Evolutionary conservation across 2,797 vertebrate genomes (phyloP).

Genomic region (Enteromius anoplus): DNA sequence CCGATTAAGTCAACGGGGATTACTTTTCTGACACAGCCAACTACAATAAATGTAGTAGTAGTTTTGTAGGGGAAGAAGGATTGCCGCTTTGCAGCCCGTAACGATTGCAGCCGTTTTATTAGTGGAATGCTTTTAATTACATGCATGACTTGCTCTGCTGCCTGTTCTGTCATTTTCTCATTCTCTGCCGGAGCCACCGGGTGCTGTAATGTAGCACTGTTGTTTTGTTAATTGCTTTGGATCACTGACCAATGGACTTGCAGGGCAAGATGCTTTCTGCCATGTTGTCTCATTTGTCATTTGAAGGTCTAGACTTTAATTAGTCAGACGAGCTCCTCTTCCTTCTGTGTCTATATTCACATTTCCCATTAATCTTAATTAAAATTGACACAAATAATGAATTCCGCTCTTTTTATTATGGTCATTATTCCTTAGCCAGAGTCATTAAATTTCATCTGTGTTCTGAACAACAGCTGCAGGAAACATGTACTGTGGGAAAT

Average conservation of each 20-base stretch:
- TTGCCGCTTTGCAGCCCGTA: conserved; percentile 50
- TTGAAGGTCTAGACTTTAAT: conserved; percentile 72
- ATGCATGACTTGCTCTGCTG: conserved; percentile 49
- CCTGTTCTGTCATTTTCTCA: conserved; percentile 30
- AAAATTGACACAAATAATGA: conserved; percentile 61
- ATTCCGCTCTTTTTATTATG: conserved; percentile 68
- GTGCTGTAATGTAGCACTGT: conserved; percentile 39
- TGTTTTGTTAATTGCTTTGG: conserved; percentile 52
- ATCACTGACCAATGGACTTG: conserved; percentile 67
- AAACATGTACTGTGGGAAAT: background rate
- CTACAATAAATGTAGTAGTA: conserved; percentile 22
- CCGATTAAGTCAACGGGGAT: conserved; percentile 19
- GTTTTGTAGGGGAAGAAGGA: conserved; percentile 29
- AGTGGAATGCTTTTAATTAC: conserved; percentile 56
- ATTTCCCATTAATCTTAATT: conserved; percentile 70
- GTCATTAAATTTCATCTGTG: conserved; percentile 47
- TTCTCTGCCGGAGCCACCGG: conserved; percentile 25
- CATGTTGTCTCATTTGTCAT: conserved; percentile 62
- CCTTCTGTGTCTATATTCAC: conserved; percentile 74
- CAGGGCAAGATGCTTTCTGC: conserved; percentile 68
- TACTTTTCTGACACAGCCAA: conserved; percentile 12
- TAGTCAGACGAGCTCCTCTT: conserved; percentile 69
- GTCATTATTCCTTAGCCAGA: conserved; percentile 57
- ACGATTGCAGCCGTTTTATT: conserved; percentile 20
- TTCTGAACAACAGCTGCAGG: conserved; percentile 13